Base-by-base conservation (phyloP, 1,140 invertebrate genomes). In the Caenorhabditis brenneri region DNA sequence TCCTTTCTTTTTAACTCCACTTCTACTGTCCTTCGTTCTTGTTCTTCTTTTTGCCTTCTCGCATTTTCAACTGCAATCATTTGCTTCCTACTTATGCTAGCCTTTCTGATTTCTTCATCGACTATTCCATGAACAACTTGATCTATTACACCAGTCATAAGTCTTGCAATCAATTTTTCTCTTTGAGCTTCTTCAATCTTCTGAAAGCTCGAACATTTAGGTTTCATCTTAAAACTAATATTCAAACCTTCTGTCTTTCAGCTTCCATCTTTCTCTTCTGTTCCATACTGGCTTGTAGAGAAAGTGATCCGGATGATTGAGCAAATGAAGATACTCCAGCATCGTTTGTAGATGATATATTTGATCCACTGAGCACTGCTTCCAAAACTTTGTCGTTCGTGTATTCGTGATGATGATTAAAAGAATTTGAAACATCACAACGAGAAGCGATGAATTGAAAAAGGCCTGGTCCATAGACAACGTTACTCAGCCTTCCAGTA, bases 361-460 rank as follows among this genome's bases (percentile, higher is more conserved):
- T 22, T 22, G 36, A 46, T 31, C 24, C 60, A 39, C 22, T 74
- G 19, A 74, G 65, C 1, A 74, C 36, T 3, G 29, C 12, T 22
- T 74, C 65, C 36, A 74, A 42, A n/a, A 74, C 29, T 46, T 22
- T 74, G 33, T 74, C 65, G 33, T 42, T 33, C 2, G 9, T 24
- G n/a, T 74, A 74, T n/a, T 74, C 65, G 3, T 42, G 12, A 0
- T 31, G 65, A 74, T 74, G 65, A 74, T 74, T 74, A n/a, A 74
- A 83, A 22, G 81, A 83, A 78, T 83, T 55, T 7, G 65, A 74
- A 1, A 74, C 65, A 31, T 74, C 65, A 42, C 65, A 42, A 12
- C 65, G 33, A 24, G 65, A 74, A 24, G 65, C 65, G 24, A 74
- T 74, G 65, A 74, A 74, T 74, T 74, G 65, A 22, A 74, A 74